Percentiles rank a stretch among this genome's conserved stretches.
phyloP scores from a whole-genome alignment of 2,113 vertebrate genomes.

The Chloroceryle aenea region DNA sequence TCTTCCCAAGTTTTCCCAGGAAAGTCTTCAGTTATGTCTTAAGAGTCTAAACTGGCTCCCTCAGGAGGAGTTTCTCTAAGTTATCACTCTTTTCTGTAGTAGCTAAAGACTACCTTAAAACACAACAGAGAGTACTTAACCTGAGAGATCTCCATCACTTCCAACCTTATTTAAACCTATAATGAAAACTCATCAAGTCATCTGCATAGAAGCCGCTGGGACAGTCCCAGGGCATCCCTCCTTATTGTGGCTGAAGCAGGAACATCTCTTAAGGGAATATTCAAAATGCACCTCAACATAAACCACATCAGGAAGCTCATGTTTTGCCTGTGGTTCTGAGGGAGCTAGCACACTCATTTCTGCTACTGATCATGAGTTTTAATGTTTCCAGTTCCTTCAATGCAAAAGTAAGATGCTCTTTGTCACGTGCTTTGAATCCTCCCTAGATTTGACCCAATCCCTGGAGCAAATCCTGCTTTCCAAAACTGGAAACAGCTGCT shows the following conservation, averaged over 20 bases:
- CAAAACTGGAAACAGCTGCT: neutral
- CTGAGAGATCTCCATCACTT: neutral
- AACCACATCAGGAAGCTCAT: neutral
- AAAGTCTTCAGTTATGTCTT: neutral
- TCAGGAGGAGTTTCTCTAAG: neutral
- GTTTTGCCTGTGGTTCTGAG: neutral
- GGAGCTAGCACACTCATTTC: neutral
- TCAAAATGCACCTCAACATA: neutral
- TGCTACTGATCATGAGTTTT: neutral
- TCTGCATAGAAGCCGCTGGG: neutral
- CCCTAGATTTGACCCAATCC: neutral
- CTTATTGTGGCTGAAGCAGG: neutral
- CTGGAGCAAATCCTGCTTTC: neutral
- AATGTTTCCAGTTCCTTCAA: neutral
- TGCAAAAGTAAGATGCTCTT: neutral
- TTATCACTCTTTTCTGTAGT: neutral
- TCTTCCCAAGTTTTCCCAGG: neutral
- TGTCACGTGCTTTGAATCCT: rapidly evolving
- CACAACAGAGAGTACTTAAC: neutral
- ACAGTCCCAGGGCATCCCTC: neutral
- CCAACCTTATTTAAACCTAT: neutral
- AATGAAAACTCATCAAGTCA: neutral
- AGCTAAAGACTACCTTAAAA: neutral
- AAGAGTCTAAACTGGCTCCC: neutral
- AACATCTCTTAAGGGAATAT: neutral